These are phyloP conservation scores for Sinohyriopsis cumingii DNA, from an alignment of 2,888 invertebrate species.

Conservation along the genomic window DNA sequence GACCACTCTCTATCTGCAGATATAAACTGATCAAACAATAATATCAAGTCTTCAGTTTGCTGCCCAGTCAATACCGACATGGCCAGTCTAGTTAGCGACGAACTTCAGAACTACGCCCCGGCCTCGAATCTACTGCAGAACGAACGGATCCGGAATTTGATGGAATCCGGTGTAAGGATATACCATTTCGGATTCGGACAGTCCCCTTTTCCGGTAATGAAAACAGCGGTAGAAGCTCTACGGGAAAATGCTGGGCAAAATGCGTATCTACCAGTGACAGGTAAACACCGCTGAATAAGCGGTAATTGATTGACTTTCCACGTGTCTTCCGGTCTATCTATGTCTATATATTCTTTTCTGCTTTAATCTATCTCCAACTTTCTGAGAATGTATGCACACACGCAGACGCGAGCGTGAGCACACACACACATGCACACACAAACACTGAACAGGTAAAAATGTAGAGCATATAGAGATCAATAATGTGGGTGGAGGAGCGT, in stretches of 20 bases:
- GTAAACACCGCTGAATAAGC: slow-evolving; percentile 35
- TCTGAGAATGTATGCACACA: neutral
- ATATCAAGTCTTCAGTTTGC: too few species aligned
- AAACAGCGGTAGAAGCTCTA: slow-evolving; percentile 61
- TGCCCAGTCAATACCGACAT: too few species aligned
- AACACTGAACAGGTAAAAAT: too few species aligned
- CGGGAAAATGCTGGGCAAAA: slow-evolving; percentile 58
- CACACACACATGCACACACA: too few species aligned
- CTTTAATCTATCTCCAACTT: slow-evolving; percentile 1
- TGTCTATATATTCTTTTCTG: neutral
- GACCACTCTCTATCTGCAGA: too few species aligned
- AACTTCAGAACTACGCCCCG: slow-evolving; percentile 48
- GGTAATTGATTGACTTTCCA: neutral
- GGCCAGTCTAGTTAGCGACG: slow-evolving; percentile 37
- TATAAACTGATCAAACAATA: too few species aligned
- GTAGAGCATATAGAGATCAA: too few species aligned
- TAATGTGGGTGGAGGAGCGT: too few species aligned
- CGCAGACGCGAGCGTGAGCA: too few species aligned
- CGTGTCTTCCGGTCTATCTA: neutral
- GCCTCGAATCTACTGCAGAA: slow-evolving; percentile 62
- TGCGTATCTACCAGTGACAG: slow-evolving; percentile 66
- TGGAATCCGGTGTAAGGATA: slow-evolving; percentile 55
- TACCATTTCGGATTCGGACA: slow-evolving; percentile 71
- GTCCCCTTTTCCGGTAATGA: slow-evolving; percentile 68
- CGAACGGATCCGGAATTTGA: slow-evolving; percentile 57